Base-by-base conservation (phyloP, 1,140 invertebrate species). In the Calephelis virginiensis region DNA sequence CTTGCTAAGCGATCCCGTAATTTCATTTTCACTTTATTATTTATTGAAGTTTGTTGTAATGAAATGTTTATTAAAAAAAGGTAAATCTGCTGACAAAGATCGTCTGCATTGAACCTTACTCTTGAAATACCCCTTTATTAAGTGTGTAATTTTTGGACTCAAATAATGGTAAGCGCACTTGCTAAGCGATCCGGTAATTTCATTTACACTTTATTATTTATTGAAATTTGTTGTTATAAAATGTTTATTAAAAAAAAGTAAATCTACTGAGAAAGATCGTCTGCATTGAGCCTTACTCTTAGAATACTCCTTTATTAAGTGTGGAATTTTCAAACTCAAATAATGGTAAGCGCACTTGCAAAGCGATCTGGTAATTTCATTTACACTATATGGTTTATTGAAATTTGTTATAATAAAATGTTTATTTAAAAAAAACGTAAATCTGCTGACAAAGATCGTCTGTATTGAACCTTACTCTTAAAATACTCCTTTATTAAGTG, bases 251-350 rank as follows among this genome's bases (percentile, higher is more conserved):
- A n/a, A n/a, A n/a, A n/a, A 13, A 17, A 3, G 13, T n/a, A 17
- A 8, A 56, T 56, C 9, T 56, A 17, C 11, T 28, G 11, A 8
- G 11, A 11, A 6, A 8, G 50, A 56, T 5, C 50, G 50, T 56
- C 17, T 56, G 50, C 50, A 17, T 4, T 56, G 7, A 12, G 8
- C 47, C n/a, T n/a, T n/a, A n/a, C n/a, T n/a, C n/a, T n/a, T n/a
- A n/a, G n/a, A n/a, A n/a, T n/a, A n/a, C n/a, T n/a, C n/a, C 76
- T 83, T 89, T 85, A 86, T 87, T 83, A 80, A 82, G 80, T 75
- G 75, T 77, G 72, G 80, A 80, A 77, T 72, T 81, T 84, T 86
- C 82, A 83, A 78, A 76, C 73, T 76, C 74, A 47, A 61, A 70
- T 82, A 80, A 82, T 80, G 78, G 77, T 77, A 78, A 78, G 77